Evolutionary conservation across 1,140 invertebrate genomes (phyloP).

Genomic region (Trissolcus basalis): DNA sequence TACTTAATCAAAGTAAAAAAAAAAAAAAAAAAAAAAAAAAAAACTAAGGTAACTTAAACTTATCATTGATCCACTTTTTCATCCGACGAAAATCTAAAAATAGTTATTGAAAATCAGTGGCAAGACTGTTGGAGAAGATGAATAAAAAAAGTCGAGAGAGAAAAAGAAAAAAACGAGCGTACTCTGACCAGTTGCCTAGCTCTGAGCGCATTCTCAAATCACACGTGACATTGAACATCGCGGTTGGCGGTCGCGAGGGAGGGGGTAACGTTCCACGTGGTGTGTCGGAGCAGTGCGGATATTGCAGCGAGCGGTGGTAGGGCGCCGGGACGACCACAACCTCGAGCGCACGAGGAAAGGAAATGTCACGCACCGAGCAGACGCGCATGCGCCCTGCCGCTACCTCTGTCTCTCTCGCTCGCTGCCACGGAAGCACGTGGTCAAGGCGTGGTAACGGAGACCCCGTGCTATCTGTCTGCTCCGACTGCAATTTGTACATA

Average conservation of each 20-base stretch:
- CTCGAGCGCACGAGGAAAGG: conserved; percentile 38
- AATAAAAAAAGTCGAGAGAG: no score
- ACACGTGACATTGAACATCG: conserved; percentile 59
- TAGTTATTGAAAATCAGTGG: no score
- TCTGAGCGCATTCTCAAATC: conserved; percentile 34
- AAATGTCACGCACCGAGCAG: conserved; percentile 40
- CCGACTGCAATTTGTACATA: conserved; percentile 36
- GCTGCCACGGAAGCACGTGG: conserved; percentile 57
- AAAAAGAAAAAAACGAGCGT: no score
- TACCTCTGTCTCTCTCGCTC: conserved; percentile 29
- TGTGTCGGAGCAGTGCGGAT: conserved; percentile 36
- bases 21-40: no score
- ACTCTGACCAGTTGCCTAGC: conserved; percentile 15
- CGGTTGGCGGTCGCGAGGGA: conserved; percentile 41
- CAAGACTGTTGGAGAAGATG: no score
- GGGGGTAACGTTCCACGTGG: conserved; percentile 50
- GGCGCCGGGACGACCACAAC: conserved; percentile 12
- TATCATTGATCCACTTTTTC: no score
- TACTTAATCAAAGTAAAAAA: no score
- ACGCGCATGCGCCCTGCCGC: conserved; percentile 47
- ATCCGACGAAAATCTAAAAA: no score
- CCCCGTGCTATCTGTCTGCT: conserved; percentile 20
- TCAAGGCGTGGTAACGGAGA: conserved; percentile 48
- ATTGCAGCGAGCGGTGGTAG: conserved; percentile 33
- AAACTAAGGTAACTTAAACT: no score